Base-by-base conservation (phyloP, 2,888 invertebrate species). In the Pherbina coryleti region DNA sequence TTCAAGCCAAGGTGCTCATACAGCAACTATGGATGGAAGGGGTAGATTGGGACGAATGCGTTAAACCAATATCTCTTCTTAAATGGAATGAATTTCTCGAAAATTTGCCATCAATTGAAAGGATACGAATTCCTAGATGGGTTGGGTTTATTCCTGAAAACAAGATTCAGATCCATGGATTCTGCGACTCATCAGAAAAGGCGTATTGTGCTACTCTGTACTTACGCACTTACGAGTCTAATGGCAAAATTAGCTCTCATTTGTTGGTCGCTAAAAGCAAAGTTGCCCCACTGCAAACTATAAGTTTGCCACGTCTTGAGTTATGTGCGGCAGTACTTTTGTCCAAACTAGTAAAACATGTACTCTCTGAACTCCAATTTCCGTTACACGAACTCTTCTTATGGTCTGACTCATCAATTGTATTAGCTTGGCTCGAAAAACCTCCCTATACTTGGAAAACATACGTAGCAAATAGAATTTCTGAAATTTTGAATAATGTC, bases 11-110 rank as follows among this genome's bases (percentile, higher is more conserved):
- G 66, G 51, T 78, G 22, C 66, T 80, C 0, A 66, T 78, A 67
- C 79, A 80, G 60, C 72, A 73, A 51, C 53, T 80, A 0, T 79
- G 78, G 80, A 34, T 80, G 3, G 76, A 80, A 31, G 66, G 76
- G 5, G 19, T 49, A 9, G 28, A 75, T 3, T 78, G 79, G 79
- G 76, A 80, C 44, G 77, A 80, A 8, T 11, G 5, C 2, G 62
- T 80, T 0, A 34, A n/a, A 11, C 17, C 51, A 14, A 37, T 70
- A 5, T 49, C 51, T 1, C 14, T 37, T 9, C 8, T 14, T 1
- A 72, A 67, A 34, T 79, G 73, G 76, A 49, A 69, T 1, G 37
- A 62, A 5, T 49, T 79, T 5, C 4, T 64, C 2, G 22, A 69
- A 53, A 28, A 71, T 64, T 55, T 73, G 17, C 28, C 66, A 5